Evolutionary conservation across 2,113 vertebrate species (phyloP).

Genomic region (Odontesthes bonariensis): DNA sequence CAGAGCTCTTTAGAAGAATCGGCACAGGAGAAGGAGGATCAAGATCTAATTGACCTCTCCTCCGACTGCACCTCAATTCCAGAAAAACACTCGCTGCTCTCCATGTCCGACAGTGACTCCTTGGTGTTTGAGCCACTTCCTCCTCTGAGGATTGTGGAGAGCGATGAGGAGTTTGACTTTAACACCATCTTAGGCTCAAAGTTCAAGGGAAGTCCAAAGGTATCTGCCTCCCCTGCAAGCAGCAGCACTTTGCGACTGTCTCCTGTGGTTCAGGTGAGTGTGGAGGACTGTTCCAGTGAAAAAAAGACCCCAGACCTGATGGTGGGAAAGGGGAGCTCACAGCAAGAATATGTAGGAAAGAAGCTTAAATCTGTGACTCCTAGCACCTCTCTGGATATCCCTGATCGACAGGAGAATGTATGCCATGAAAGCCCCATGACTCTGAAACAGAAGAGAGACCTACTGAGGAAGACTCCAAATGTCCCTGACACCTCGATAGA

Average conservation of each 20-base stretch:
- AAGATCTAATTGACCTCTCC: constrained; percentile 95
- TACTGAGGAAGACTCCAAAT: constrained; percentile 90
- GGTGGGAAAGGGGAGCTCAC: constrained; percentile 40
- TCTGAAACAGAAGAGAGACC: constrained; percentile 94
- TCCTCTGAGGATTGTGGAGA: constrained; percentile 96
- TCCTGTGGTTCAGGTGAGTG: constrained; percentile 91
- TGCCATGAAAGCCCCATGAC: constrained; percentile 89
- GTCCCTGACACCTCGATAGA: constrained; percentile 90
- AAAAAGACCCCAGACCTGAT: constrained; percentile 76
- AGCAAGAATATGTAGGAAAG: constrained; percentile 51
- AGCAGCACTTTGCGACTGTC: constrained; percentile 85
- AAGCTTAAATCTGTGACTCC: constrained; percentile 53
- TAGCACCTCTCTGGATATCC: constrained; percentile 74
- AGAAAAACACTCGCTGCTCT: constrained; percentile 94
- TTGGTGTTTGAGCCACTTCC: constrained; percentile 95
- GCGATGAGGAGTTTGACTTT: constrained; percentile 91
- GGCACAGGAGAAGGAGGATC: constrained; percentile 85
- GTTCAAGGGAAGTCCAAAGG: constrained; percentile 68
- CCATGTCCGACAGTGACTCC: constrained; percentile 96
- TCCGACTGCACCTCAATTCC: constrained; percentile 94
- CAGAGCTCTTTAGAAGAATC: constrained; percentile 81
- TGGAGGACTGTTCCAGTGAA: constrained; percentile 90
- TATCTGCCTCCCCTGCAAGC: constrained; percentile 80
- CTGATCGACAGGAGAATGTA: constrained; percentile 69
- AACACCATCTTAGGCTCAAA: constrained; percentile 67